Conservation (phyloP, 2,888 invertebrate species). For the Lucinisca nassula region DNA sequence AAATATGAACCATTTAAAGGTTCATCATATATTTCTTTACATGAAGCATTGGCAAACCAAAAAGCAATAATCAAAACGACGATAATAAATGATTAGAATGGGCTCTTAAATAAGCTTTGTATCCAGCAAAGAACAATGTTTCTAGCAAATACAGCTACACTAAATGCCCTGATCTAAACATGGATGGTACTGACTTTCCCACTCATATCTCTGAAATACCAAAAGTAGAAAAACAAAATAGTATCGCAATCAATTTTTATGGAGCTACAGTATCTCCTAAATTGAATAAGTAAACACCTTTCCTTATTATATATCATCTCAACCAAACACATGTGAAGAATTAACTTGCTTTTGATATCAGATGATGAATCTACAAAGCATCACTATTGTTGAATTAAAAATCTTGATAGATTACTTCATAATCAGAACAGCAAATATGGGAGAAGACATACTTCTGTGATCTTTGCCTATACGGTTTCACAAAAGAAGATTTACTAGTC, state of each 20-base stretch:
- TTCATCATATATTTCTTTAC: slow-evolving; percentile 46
- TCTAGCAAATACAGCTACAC: too few relatives aligned
- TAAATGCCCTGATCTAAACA: too few relatives aligned
- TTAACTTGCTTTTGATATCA: too few relatives aligned
- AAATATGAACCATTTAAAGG: slow-evolving; percentile 50
- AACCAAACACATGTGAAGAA: too few relatives aligned
- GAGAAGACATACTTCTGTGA: slow-evolving; percentile 39
- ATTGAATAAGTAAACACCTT: not conserved
- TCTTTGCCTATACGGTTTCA: slow-evolving; percentile 44
- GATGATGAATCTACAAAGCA: too few relatives aligned
- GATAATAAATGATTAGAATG: slow-evolving; percentile 36
- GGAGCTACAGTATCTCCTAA: too few relatives aligned
- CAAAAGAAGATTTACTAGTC: slow-evolving; percentile 39
- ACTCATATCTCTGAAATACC: too few relatives aligned
- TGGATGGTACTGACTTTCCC: too few relatives aligned
- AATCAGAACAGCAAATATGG: slow-evolving; percentile 31
- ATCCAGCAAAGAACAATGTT: too few relatives aligned
- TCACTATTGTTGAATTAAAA: slow-evolving; percentile 40
- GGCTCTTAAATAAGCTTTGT: slow-evolving; percentile 26
- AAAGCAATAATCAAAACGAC: slow-evolving; percentile 43
- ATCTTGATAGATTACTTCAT: slow-evolving; percentile 12
- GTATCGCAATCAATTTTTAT: too few relatives aligned
- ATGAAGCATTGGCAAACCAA: slow-evolving; percentile 32
- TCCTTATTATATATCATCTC: too few relatives aligned
- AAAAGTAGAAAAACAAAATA: too few relatives aligned